Evolutionary conservation across 2,888 invertebrate genomes (phyloP), one percentile per base, ranked within the genome.

Genomic region (Orchesella flavescens): DNA sequence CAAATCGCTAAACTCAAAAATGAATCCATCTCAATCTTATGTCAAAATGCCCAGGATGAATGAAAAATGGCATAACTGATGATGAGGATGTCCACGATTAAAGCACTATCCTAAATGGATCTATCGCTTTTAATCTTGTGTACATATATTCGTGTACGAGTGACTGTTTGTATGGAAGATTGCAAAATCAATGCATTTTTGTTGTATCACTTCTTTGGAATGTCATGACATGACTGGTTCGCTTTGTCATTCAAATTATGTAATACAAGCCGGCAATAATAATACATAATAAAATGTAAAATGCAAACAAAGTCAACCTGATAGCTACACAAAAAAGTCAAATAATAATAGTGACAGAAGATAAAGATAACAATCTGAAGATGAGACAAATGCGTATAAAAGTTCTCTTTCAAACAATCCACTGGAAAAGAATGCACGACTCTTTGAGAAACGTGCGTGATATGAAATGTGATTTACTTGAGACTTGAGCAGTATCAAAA

Each of bases 261-360:
- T 34, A 34, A 34, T 34, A 34, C 17, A 17, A 53, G 53, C 17
- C 59, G 59, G 17, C 17, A 17, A 59, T 59, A 59, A 19, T 17
- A 66, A 66, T 43, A 66, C 24, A 61, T 13, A 24, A 44, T 43
- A 43, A 43, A 66, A 66, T 34, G 34, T 34, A 34, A 34, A 34
- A 34, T 34, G 66, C 66, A 66, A 66, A 66, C 66, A 61, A 19
- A 15, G 17, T 59, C 59, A 34, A 34, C 21, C 21, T 23, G 57
- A 57, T 19, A 19, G 61, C 24, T 44, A 66, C 4, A 66, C 66
- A 66, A 34, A 34, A 34, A 66, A 66, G 66, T 66, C 43, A 1
- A 66, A 66, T 66, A 63, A 53, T 53, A 53, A 63, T 63, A 66
- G 43, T 66, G 66, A 66, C 66, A 66, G 66, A 43, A 61, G 9